phyloP scores from a whole-genome alignment of 2,797 vertebrate genomes.

The Ptychadena robeensis region DNA sequence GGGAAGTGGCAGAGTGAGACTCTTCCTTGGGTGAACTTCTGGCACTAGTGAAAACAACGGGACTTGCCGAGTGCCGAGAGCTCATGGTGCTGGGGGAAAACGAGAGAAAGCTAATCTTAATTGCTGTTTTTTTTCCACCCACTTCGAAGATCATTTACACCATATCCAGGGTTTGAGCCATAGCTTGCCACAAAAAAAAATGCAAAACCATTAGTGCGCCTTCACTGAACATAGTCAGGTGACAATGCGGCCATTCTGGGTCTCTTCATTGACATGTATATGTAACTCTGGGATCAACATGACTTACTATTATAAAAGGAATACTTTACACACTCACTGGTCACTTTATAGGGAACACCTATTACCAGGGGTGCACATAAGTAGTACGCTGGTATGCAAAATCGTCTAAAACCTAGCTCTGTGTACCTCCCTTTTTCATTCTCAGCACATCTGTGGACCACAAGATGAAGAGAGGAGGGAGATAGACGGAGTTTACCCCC shows the following conservation, averaged over 20 bases:
- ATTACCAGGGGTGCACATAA: no score
- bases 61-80: conserved; percentile 88
- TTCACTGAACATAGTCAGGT: neutral
- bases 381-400: no score
- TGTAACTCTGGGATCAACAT: neutral
- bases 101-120: conserved; percentile 61
- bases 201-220: neutral
- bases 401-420: no score
- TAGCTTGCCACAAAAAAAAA: neutral
- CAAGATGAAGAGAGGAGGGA: no score
- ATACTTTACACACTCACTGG: no score
- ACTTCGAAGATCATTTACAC: conserved; percentile 41
- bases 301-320: neutral
- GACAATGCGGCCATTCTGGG: neutral
- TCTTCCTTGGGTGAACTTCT: conserved; percentile 90
- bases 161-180: conserved; percentile 25
- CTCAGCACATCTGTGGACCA: no score
- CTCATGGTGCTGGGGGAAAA: conserved; percentile 82
- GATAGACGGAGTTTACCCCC: no score
- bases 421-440: no score
- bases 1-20: conserved; percentile 78
- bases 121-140: neutral
- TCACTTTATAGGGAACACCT: no score
- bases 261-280: neutral
- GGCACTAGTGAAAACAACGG: conserved; percentile 83